Evolutionary conservation across 2,797 vertebrate genomes (phyloP).

Genomic region (Aulostomus chinensis): DNA sequence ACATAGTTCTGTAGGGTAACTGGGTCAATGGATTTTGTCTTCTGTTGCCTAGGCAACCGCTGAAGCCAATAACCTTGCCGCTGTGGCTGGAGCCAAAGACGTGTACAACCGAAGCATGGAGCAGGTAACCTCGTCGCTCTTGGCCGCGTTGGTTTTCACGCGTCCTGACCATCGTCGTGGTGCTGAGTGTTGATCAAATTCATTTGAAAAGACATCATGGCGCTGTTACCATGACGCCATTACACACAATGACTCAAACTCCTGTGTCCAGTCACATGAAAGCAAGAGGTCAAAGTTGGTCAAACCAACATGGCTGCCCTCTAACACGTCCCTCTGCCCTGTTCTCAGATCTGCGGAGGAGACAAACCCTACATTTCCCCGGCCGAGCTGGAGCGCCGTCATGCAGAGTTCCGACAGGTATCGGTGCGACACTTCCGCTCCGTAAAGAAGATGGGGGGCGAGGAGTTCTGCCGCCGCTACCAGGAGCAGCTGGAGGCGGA

Average conservation of each 20-base stretch:
- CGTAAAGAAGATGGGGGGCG: slow-evolving; percentile 98
- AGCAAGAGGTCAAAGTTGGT: no score
- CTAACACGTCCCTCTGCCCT: no score
- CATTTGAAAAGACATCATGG: no score
- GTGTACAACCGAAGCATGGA: slow-evolving; percentile 93
- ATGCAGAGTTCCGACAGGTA: slow-evolving; percentile 83
- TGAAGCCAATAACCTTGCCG: slow-evolving; percentile 97
- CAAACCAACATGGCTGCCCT: no score
- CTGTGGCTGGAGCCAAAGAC: slow-evolving; percentile 96
- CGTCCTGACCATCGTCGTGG: no score
- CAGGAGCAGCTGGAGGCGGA: slow-evolving; percentile 92
- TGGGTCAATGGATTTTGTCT: not conserved
- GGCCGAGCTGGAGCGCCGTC: slow-evolving; percentile 90
- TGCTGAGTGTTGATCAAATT: no score
- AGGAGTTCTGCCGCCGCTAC: slow-evolving; percentile 94
- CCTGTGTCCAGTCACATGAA: no score
- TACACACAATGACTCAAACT: not conserved
- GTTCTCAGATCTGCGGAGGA: slow-evolving; percentile 92
- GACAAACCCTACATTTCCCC: slow-evolving; percentile 97
- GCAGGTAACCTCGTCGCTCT: no score
- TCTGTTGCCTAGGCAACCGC: slow-evolving; percentile 88
- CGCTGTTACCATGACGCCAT: no score
- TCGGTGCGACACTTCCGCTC: slow-evolving; percentile 88
- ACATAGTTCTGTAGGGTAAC: no score
- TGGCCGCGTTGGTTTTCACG: slow-evolving; percentile 14